Evolutionary conservation across 2,113 vertebrate species (phyloP).

Genomic region (Bubo scandiacus): DNA sequence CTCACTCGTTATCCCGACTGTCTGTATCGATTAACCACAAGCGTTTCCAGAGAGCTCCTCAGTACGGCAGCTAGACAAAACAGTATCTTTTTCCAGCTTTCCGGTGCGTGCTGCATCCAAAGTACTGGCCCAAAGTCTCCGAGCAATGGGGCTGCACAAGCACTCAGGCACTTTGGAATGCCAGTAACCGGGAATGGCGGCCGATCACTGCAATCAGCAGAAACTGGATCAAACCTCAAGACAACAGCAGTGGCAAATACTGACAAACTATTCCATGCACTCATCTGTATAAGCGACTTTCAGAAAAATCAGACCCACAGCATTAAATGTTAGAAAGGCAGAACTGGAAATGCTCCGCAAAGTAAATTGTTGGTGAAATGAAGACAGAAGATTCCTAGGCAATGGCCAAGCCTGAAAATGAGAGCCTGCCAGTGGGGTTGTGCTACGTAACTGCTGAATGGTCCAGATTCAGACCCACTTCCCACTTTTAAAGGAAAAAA

Average conservation of each 20-base stretch:
- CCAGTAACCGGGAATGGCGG: accelerated
- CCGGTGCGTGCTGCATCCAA: not conserved
- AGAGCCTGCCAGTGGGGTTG: not conserved
- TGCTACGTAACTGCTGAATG: not conserved
- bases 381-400: not conserved
- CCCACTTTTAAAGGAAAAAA: not conserved
- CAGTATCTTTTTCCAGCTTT: slow-evolving; percentile 33
- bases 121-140: not conserved
- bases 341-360: not conserved
- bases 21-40: slow-evolving; percentile 19
- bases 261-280: accelerated
- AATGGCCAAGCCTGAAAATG: not conserved
- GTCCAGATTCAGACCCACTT: not conserved
- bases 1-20: not conserved
- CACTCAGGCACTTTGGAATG: not conserved
- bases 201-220: not conserved
- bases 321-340: not conserved
- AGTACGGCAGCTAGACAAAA: slow-evolving; percentile 20
- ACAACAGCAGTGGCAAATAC: not conserved
- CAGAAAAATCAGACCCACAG: not conserved
- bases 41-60: slow-evolving; percentile 15
- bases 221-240: not conserved
- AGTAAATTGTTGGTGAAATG: not conserved
- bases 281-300: accelerated
- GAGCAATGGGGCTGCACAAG: not conserved